Conservation (phyloP, 2,113 vertebrate species). For the Pomatorhinus ruficollis region DNA sequence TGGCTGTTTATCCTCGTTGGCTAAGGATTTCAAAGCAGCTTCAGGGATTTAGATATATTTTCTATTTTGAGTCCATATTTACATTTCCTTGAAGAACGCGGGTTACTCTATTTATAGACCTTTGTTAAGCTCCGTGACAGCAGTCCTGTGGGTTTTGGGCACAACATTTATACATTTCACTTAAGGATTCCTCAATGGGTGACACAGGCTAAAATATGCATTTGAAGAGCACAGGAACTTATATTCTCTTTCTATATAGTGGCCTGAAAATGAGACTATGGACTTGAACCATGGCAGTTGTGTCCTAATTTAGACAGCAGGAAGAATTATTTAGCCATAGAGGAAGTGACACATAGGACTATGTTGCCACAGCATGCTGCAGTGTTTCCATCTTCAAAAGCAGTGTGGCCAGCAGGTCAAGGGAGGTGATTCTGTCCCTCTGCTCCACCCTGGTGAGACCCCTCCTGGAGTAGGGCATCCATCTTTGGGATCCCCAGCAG, state of each 20-base stretch:
- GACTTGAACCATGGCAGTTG: background rate
- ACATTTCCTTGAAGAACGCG: background rate
- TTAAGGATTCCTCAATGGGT: background rate
- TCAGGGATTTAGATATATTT: background rate
- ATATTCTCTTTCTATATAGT: fast-evolving
- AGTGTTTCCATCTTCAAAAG: background rate
- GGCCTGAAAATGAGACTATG: background rate
- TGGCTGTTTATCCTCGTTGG: background rate
- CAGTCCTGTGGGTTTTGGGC: background rate
- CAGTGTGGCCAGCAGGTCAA: background rate
- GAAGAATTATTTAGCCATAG: background rate
- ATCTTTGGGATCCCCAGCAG: background rate
- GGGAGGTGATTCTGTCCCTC: background rate
- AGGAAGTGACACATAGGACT: background rate
- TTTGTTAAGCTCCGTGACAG: background rate
- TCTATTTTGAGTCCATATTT: background rate
- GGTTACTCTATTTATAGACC: background rate
- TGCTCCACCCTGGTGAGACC: background rate
- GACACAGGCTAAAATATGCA: background rate
- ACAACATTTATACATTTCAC: background rate
- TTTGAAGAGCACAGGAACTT: background rate
- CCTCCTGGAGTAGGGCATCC: background rate
- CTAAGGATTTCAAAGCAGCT: background rate
- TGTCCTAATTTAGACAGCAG: background rate
- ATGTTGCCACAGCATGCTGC: background rate